Base-by-base conservation (phyloP, 2,113 vertebrate species). In the Chunga burmeisteri region DNA sequence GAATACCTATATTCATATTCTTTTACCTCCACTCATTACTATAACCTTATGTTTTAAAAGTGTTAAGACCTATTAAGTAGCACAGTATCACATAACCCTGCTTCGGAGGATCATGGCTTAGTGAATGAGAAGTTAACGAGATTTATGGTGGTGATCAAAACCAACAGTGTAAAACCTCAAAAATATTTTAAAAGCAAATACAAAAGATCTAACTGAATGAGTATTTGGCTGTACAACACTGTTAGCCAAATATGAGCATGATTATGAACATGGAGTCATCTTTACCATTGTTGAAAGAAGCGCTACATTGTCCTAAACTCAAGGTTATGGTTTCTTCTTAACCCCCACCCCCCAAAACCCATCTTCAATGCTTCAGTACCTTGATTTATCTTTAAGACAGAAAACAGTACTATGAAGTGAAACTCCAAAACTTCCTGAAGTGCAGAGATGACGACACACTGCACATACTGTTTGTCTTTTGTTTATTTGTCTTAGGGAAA, bases 301-400 rank as follows among this genome's bases (percentile, higher is more conserved):
- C 0, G 1, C 25, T 23, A 53, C 14, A 26, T 30, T 49, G 16
- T 72, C 59, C 85, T 88, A 56, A 73, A 86, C 42, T n/a, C 5
- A 6, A 68, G 14, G 15, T 26, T 61, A 56, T 22, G 5, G 13
- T 63, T 95, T 87, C n/a, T 70, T 78, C 50, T 74, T 93, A 78
- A 58, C 3, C 18, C 12, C 26, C 0, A 0, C 38, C 13, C 23
- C 38, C 6, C 16, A 78, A 87, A 78, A 38, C 8, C 8, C 32
- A 65, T 34, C 63, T 26, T 63, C 56, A 82, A 1, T 56, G 26
- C 23, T 23, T 74, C 23, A 65, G 20, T 30, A 88, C 10, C 47
- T 82, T 67, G 62, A 79, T 44, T 91, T 67, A 50, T 47, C 26
- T 63, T 36, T 49, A 73, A 81, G 21, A 70, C 20, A 59, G 72